Conservation (phyloP, 2,888 invertebrate genomes). For the Pocota personata region DNA sequence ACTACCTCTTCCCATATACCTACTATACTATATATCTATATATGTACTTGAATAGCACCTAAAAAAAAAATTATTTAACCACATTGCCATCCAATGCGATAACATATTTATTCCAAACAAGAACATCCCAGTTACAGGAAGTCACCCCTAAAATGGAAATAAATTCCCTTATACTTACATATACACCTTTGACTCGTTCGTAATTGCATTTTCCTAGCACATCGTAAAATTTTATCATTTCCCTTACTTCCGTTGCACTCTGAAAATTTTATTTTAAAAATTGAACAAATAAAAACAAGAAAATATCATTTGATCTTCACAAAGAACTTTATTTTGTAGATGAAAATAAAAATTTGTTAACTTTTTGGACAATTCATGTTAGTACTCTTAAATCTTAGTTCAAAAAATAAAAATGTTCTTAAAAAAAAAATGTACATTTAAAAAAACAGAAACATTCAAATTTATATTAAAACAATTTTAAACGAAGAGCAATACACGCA, state of each 20-base stretch:
- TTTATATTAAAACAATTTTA: slow-evolving; percentile 42
- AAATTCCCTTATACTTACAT: not conserved
- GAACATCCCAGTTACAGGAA: slow-evolving; percentile 65
- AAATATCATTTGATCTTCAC: slow-evolving; percentile 13
- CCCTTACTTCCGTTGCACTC: slow-evolving; percentile 60
- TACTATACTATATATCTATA: too few relatives aligned
- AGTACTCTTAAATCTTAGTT: not conserved
- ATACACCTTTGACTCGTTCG: slow-evolving; percentile 44
- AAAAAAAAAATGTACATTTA: slow-evolving; percentile 15
- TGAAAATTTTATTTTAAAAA: slow-evolving; percentile 37
- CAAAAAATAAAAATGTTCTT: slow-evolving; percentile 15
- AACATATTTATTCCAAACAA: slow-evolving; percentile 69
- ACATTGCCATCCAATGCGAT: slow-evolving; percentile 33
- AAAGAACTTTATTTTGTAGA: slow-evolving; percentile 17
- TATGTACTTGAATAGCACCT: too few relatives aligned
- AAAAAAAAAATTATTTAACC: too few relatives aligned
- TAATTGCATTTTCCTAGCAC: slow-evolving; percentile 66
- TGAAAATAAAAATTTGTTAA: not conserved
- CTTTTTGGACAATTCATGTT: not conserved
- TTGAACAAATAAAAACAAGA: slow-evolving; percentile 38
- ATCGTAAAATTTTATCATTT: slow-evolving; percentile 65
- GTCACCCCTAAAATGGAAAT: slow-evolving; percentile 52
- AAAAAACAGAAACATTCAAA: not conserved
- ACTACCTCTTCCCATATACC: too few relatives aligned
- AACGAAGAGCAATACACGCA: slow-evolving; percentile 50